phyloP scores from a whole-genome alignment of 2,888 invertebrate genomes.

The Synergus itoensis region DNA sequence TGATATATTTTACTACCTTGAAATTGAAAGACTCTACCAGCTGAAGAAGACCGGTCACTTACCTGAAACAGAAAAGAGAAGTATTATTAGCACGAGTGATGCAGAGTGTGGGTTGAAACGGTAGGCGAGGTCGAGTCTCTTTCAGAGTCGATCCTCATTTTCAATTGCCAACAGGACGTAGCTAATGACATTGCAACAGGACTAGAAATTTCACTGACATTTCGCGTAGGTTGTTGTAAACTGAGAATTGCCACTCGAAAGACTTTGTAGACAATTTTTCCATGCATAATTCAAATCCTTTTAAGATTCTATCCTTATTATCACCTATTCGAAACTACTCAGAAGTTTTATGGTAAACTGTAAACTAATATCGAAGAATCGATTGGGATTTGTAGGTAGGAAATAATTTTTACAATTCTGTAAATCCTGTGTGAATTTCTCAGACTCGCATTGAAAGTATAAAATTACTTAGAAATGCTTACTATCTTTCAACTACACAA shows the following conservation, averaged over 20 bases:
- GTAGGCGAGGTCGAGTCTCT: constrained; percentile 18
- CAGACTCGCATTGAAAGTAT: no score
- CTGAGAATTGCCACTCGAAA: not conserved
- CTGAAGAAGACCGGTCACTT: constrained; percentile 55
- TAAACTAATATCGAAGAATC: not conserved
- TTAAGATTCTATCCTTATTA: not conserved
- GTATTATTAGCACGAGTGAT: constrained; percentile 54
- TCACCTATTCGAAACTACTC: not conserved
- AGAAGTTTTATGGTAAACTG: not conserved
- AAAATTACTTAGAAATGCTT: not conserved
- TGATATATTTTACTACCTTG: constrained; percentile 33
- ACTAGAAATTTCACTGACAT: constrained; percentile 26
- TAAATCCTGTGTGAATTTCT: not conserved
- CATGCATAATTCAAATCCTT: not conserved
- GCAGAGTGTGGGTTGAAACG: constrained; percentile 25
- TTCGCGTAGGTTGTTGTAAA: constrained; percentile 9
- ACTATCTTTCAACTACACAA: not conserved
- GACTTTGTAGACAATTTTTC: constrained; percentile 2
- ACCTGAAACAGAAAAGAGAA: constrained; percentile 66
- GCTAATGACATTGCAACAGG: constrained; percentile 32
- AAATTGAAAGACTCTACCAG: constrained; percentile 24
- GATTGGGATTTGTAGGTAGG: not conserved
- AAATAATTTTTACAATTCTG: not conserved
- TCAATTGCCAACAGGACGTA: constrained; percentile 9
- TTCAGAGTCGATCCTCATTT: constrained; percentile 31